These are phyloP conservation scores for Stratiomys singularior DNA, from an alignment of 2,888 invertebrate species.

Conservation along the genomic window DNA sequence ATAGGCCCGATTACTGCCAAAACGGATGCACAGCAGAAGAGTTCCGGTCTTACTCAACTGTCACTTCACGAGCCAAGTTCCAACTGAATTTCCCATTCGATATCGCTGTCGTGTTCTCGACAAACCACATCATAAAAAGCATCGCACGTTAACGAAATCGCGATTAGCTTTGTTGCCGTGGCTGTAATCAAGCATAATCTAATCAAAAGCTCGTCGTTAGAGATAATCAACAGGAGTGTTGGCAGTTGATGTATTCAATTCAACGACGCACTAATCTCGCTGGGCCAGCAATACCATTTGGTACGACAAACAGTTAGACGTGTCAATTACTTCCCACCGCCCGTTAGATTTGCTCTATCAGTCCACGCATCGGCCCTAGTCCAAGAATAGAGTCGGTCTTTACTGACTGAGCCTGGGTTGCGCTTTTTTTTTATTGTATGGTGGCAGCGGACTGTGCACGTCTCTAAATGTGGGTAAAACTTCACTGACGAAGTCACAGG, in stretches of 20 bases:
- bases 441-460: no score
- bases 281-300: no score
- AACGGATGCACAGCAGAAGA: neutral
- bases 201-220: neutral
- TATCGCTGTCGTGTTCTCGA: neutral
- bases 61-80: neutral
- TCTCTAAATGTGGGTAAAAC: no score
- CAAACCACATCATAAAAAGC: neutral
- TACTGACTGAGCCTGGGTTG: no score
- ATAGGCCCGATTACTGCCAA: neutral
- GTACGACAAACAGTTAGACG: no score
- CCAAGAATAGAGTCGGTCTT: no score
- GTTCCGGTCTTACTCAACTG: neutral
- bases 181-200: slow-evolving; percentile 9
- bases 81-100: neutral
- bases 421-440: no score
- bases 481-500: no score
- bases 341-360: no score
- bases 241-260: neutral
- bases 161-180: neutral
- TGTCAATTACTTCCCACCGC: no score
- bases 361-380: no score
- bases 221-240: slow-evolving; percentile 6
- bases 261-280: no score
- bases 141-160: neutral